Conservation (phyloP, 2,797 vertebrate genomes). For the Spatula versicolor region DNA sequence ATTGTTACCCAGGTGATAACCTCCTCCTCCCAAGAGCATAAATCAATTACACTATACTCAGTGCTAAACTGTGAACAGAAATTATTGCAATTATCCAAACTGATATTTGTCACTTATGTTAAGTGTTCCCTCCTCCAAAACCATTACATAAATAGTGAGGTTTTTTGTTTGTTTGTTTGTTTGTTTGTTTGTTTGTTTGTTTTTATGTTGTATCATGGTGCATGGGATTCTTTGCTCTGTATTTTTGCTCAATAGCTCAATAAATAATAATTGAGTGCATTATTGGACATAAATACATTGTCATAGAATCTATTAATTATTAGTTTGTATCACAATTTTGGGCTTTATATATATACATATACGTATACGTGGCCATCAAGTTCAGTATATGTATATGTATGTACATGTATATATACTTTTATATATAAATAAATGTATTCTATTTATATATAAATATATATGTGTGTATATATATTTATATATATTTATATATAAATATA, state of each 20-base stretch:
- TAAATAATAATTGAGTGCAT: background rate
- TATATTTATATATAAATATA: too few relatives aligned
- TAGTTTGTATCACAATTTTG: background rate
- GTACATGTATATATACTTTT: too few relatives aligned
- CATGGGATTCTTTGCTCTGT: rapidly evolving
- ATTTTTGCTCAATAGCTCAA: background rate
- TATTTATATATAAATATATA: too few relatives aligned
- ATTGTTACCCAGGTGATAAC: rapidly evolving
- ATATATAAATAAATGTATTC: too few relatives aligned
- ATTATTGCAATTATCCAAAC: background rate
- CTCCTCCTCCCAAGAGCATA: background rate
- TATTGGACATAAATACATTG: background rate
- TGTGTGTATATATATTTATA: too few relatives aligned
- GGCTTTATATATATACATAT: background rate
- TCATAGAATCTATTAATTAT: background rate
- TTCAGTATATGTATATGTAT: too few relatives aligned
- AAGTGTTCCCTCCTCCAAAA: background rate
- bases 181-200: background rate
- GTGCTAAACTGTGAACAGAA: background rate
- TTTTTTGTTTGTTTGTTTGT: too few relatives aligned
- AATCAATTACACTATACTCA: background rate
- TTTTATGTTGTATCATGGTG: background rate
- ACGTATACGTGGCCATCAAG: too few relatives aligned
- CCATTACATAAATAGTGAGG: background rate
- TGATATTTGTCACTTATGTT: background rate